Evolutionary conservation across 2,797 vertebrate genomes (phyloP), one percentile per base, ranked within the genome.

Genomic region (Phylloscopus collybita): DNA sequence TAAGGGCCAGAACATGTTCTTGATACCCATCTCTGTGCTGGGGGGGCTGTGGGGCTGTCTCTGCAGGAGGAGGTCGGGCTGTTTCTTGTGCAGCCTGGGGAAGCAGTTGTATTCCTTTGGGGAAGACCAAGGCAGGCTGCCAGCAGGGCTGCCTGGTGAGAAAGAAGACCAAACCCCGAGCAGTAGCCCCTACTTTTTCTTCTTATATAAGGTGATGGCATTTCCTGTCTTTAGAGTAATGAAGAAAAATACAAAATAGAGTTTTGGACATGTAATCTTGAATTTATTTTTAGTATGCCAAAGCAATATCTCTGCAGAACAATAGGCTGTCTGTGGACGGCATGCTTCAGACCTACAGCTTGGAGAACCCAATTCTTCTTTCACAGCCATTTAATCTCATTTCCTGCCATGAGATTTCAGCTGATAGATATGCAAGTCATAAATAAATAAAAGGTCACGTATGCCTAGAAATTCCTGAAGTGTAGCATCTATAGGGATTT

Each of bases 381-480:
- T 86, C 40, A 53, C 65, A 94, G 22, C 38, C 88, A 81, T 62
- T 84, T 84, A 40, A 69, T 79, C 66, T 90, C n/a, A 34, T 36
- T 84, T 76, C 49, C 50, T 86, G 21, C 32, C 10, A 6, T 71
- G 62, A 92, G 36, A 86, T 76, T 93, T 79, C 62, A 83, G 25
- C 49, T 84, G 51, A 67, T 72, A 80, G 81, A 45, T 32, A 36
- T 87, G 64, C 53, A 91, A 81, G 34, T 73, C 7, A 75, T 80
- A 85, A 86, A 88, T 93, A 93, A 86, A 81, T 75, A 91, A 84
- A 84, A 93, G 81, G 13, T 80, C 61, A 18, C 0, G 0, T 62
- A 74, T n/a, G 34, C 36, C 62, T 91, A 50, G 47, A 82, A 47
- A 93, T 90, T 96, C 60, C 82, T 80, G n/a, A 95, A 88, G 36